Conservation (phyloP, 2,113 vertebrate genomes). For the Hirundichthys speculiger region DNA sequence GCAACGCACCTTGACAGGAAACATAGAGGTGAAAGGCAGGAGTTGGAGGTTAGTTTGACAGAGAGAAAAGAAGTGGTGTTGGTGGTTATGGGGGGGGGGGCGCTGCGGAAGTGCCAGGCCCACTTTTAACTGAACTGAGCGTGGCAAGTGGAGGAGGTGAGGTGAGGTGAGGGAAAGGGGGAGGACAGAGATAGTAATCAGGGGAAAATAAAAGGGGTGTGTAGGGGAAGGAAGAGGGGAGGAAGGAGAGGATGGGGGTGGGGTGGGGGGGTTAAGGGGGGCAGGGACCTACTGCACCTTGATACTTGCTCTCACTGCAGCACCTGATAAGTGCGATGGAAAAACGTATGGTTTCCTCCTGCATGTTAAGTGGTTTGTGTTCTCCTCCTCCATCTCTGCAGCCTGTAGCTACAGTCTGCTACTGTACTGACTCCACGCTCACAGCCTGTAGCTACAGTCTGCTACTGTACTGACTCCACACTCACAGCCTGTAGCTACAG, state of each 20-base stretch:
- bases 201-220: slow-evolving; percentile 59
- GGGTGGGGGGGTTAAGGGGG: slow-evolving; percentile 10
- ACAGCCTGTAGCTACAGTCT: too few species aligned
- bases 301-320: slow-evolving; percentile 81
- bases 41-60: slow-evolving; percentile 74
- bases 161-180: background rate
- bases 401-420: slow-evolving; percentile 77
- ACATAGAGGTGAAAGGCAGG: slow-evolving; percentile 69
- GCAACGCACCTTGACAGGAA: slow-evolving; percentile 78
- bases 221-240: slow-evolving; percentile 60
- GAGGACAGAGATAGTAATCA: slow-evolving; percentile 64
- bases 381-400: slow-evolving; percentile 73
- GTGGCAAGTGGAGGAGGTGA: slow-evolving; percentile 39
- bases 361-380: slow-evolving; percentile 85
- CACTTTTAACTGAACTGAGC: slow-evolving; percentile 73
- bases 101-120: slow-evolving; percentile 65
- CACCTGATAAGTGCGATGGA: slow-evolving; percentile 91
- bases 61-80: slow-evolving; percentile 55
- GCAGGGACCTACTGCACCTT: slow-evolving; percentile 81
- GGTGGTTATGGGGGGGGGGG: background rate
- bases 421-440: slow-evolving; percentile 53
- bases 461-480: too few species aligned
- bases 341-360: slow-evolving; percentile 90
- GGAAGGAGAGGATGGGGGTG: slow-evolving; percentile 42
- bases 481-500: too few species aligned